Conservation (phyloP, 2,888 invertebrate genomes). For the Athalia rosae region DNA sequence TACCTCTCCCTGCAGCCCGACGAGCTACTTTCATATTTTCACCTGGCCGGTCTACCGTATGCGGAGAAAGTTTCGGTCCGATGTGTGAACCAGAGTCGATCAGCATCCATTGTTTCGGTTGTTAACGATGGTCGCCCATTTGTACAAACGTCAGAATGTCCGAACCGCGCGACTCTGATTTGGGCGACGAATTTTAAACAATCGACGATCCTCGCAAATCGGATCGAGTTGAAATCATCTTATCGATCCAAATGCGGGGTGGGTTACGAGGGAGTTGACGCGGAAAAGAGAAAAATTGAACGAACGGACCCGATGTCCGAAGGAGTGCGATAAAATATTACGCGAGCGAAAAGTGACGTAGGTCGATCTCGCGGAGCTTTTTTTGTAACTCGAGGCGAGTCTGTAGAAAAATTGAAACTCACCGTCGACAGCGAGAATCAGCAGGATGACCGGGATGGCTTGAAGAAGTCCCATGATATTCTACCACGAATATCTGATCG, state of each 20-base stretch:
- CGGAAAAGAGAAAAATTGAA: not conserved
- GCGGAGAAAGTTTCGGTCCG: slow-evolving; percentile 69
- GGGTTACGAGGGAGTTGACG: not conserved
- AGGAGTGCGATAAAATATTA: too few species aligned
- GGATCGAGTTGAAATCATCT: too few species aligned
- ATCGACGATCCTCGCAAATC: too few species aligned
- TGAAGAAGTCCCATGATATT: slow-evolving; percentile 62
- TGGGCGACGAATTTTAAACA: too few species aligned
- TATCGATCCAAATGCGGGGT: not conserved
- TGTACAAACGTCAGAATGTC: not conserved
- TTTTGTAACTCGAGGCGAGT: not conserved
- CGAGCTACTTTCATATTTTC: slow-evolving; percentile 74
- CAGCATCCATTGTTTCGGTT: slow-evolving; percentile 59
- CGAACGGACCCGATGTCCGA: not conserved
- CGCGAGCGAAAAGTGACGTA: too few species aligned
- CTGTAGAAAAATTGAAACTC: slow-evolving; percentile 53
- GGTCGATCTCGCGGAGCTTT: too few species aligned
- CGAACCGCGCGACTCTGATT: too few species aligned
- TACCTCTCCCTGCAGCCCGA: slow-evolving; percentile 51
- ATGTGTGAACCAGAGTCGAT: slow-evolving; percentile 63
- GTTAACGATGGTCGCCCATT: not conserved
- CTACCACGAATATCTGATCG: slow-evolving; percentile 48
- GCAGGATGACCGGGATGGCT: slow-evolving; percentile 63
- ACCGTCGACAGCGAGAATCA: slow-evolving; percentile 66
- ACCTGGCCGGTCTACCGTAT: slow-evolving; percentile 60